Evolutionary conservation across 2,113 vertebrate genomes (phyloP).

Genomic region (Potamarius usumacintae): DNA sequence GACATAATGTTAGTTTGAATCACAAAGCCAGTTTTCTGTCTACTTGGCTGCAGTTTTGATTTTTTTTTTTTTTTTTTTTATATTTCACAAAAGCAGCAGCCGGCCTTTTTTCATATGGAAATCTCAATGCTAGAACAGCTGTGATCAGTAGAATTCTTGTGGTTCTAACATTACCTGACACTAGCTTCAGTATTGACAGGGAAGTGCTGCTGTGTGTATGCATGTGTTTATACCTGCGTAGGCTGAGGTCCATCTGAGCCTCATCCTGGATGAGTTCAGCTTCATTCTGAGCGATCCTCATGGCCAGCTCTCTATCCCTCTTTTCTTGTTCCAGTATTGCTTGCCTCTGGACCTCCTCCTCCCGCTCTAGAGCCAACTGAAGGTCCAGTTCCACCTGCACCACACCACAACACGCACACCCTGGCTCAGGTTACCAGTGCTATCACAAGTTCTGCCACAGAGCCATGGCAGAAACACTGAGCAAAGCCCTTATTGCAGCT

Average conservation of each 20-base stretch:
- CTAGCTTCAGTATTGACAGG: neutral
- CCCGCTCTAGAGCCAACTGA: constrained; percentile 83
- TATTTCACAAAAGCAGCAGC: constrained; percentile 3
- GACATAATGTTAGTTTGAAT: constrained; percentile 11
- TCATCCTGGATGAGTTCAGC: constrained; percentile 93
- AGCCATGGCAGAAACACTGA: neutral
- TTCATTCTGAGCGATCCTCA: constrained; percentile 93
- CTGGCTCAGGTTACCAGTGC: neutral
- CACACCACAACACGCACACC: constrained; percentile 39
- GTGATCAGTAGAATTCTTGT: constrained; percentile 11
- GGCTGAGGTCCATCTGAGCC: constrained; percentile 75
- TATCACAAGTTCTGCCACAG: neutral
- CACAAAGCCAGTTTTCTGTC: constrained; percentile 36
- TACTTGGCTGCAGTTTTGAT: constrained; percentile 33
- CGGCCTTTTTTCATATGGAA: constrained; percentile 41
- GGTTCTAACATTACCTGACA: constrained; percentile 3
- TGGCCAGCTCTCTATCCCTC: constrained; percentile 89
- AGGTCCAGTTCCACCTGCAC: constrained; percentile 85
- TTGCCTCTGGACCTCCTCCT: constrained; percentile 84
- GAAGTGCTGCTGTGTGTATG: neutral
- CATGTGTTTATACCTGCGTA: constrained; percentile 86
- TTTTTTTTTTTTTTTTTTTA: neutral
- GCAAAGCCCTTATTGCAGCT: neutral
- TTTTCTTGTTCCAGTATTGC: constrained; percentile 89
- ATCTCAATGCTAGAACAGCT: constrained; percentile 20